phyloP scores from a whole-genome alignment of 2,113 vertebrate species.

The Rostratula benghalensis region DNA sequence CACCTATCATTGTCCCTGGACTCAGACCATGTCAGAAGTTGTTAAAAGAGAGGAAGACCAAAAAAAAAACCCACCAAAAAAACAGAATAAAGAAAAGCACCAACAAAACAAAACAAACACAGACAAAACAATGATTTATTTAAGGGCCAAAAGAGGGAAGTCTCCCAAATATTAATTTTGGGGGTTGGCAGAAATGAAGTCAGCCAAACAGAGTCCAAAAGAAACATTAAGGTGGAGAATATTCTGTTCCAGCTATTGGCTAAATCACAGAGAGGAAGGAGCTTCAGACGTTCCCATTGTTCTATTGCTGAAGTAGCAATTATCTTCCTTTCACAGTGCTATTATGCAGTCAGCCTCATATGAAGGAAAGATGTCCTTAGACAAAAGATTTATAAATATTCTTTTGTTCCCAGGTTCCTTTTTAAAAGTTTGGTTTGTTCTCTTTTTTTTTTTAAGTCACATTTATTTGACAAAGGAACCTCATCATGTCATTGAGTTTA shows the following conservation, averaged over 20 bases:
- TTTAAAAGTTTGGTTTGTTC: not conserved
- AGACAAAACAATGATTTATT: conserved; percentile 16
- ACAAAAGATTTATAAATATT: conserved; percentile 38
- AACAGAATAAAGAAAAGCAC: not conserved
- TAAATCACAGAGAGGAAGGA: conserved; percentile 28
- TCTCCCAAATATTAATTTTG: conserved; percentile 45
- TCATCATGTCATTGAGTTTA: conserved; percentile 4
- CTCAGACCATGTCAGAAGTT: not conserved
- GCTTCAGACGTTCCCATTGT: not conserved
- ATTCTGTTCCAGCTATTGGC: conserved; percentile 18
- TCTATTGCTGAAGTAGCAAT: conserved; percentile 53
- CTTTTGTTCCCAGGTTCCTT: not conserved
- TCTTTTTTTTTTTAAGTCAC: not conserved
- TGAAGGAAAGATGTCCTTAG: conserved; percentile 19
- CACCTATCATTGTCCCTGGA: not conserved
- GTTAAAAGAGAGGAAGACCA: not conserved
- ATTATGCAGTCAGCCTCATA: not conserved
- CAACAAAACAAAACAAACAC: not conserved
- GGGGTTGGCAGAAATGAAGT: conserved; percentile 3
- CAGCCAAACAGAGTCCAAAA: conserved; percentile 49
- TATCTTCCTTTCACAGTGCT: conserved; percentile 17
- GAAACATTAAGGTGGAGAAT: conserved; percentile 39
- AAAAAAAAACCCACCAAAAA: not conserved
- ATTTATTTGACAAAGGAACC: not conserved
- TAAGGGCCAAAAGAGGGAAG: not conserved